Evolutionary conservation across 2,888 invertebrate genomes (phyloP).

Genomic region (Pseudococcus viburni): DNA sequence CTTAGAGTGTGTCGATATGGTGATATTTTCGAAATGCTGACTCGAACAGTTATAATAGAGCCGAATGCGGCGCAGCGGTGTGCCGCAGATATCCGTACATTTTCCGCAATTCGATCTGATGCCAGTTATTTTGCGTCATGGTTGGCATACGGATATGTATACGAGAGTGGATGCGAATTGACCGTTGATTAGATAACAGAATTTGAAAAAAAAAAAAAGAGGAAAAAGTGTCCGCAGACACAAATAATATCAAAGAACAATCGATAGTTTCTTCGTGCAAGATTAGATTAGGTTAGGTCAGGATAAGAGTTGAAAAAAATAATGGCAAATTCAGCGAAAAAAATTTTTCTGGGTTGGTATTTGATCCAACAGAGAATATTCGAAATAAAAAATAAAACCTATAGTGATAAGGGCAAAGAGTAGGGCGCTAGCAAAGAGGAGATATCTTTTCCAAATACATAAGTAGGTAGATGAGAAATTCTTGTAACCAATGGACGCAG

Average conservation of each 20-base stretch:
- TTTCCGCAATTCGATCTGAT: constrained; percentile 16
- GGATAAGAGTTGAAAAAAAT: too few species aligned
- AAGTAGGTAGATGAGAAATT: background rate
- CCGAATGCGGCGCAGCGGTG: background rate
- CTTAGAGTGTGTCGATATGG: constrained; percentile 24
- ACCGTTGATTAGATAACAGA: background rate
- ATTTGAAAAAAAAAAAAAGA: background rate
- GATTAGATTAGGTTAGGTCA: too few species aligned
- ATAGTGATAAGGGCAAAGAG: too few species aligned
- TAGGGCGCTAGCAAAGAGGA: too few species aligned
- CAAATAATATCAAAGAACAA: too few species aligned
- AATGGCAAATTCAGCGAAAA: too few species aligned
- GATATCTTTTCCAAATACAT: too few species aligned
- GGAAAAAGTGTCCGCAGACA: too few species aligned
- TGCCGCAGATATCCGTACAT: background rate
- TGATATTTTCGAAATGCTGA: constrained; percentile 30
- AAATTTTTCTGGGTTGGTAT: too few species aligned
- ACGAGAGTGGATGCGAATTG: background rate
- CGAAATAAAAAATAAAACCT: too few species aligned
- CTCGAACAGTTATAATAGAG: background rate
- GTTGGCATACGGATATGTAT: background rate
- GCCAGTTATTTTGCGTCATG: constrained; percentile 4
- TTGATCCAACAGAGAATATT: too few species aligned
- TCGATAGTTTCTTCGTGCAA: too few species aligned
- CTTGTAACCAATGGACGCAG: background rate